A percentile compares a stretch with the other conserved stretches of the same genome.
Evolutionary conservation across 2,113 vertebrate genomes (phyloP).

Genomic region (Prunella himalayana): DNA sequence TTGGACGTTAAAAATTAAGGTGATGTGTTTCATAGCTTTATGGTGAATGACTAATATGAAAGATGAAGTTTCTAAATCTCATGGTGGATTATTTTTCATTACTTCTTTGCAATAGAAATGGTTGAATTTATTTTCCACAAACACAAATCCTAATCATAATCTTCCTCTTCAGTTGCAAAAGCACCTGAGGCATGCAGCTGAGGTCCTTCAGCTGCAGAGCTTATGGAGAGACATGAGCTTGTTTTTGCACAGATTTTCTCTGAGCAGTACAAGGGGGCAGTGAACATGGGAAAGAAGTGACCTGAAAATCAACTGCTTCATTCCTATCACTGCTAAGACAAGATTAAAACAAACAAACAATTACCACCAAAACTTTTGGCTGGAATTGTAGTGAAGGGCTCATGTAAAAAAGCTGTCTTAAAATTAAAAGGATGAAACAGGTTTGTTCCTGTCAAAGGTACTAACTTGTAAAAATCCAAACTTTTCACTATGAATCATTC

Average conservation of each 20-base stretch:
- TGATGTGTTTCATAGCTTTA: background rate
- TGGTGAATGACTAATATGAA: background rate
- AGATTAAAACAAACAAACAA: background rate
- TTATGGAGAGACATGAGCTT: background rate
- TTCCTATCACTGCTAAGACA: background rate
- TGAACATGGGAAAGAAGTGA: background rate
- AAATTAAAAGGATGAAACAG: background rate
- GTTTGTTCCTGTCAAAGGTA: background rate
- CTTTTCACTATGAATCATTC: background rate
- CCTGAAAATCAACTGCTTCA: background rate
- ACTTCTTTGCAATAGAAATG: background rate
- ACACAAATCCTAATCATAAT: background rate
- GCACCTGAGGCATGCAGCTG: background rate
- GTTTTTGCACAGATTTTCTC: background rate
- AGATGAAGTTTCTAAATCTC: background rate
- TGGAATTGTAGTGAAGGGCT: background rate
- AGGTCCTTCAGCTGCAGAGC: background rate
- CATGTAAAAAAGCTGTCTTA: background rate
- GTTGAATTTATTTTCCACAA: background rate
- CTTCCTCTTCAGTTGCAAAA: background rate
- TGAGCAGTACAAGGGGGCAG: background rate
- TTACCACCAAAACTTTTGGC: background rate
- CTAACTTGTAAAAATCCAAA: background rate
- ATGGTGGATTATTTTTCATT: background rate
- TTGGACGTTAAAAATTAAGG: background rate